Conservation (phyloP, 2,797 vertebrate species). For the Pyrocephalus nanus region DNA sequence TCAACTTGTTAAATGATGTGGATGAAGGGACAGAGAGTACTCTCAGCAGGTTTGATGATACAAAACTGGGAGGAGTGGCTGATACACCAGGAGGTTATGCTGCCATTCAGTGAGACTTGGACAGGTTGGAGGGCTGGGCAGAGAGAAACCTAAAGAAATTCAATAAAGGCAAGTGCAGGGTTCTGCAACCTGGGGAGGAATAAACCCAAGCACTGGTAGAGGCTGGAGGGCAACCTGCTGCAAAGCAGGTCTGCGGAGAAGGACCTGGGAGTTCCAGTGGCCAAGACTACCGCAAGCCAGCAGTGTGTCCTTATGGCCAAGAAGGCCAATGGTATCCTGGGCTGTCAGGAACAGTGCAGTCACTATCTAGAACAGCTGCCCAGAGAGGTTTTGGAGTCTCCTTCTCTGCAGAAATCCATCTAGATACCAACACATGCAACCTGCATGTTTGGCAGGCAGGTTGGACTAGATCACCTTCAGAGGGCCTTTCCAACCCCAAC, state of each 20-base stretch:
- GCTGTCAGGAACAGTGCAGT: neutral
- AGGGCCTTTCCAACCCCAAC: neutral
- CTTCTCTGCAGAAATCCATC: neutral
- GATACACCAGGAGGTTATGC: neutral
- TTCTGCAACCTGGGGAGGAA: neutral
- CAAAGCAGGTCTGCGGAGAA: neutral
- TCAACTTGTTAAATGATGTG: neutral
- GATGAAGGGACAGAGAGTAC: neutral
- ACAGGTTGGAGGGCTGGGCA: neutral
- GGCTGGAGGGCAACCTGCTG: neutral
- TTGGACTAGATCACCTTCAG: neutral
- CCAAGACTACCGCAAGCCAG: neutral
- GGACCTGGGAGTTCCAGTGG: neutral
- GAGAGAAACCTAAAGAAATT: neutral
- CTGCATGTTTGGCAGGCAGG: neutral
- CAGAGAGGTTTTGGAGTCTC: accelerated
- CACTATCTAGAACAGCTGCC: neutral
- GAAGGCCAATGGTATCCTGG: neutral
- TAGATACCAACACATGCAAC: neutral
- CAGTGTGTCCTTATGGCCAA: neutral
- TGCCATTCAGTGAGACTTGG: neutral
- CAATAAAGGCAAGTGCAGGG: neutral
- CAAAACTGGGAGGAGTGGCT: neutral
- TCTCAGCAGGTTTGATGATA: neutral
- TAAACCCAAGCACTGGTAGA: neutral